Evolutionary conservation across 1,140 invertebrate species (phyloP).

Genomic region (Ganaspis sp.): DNA sequence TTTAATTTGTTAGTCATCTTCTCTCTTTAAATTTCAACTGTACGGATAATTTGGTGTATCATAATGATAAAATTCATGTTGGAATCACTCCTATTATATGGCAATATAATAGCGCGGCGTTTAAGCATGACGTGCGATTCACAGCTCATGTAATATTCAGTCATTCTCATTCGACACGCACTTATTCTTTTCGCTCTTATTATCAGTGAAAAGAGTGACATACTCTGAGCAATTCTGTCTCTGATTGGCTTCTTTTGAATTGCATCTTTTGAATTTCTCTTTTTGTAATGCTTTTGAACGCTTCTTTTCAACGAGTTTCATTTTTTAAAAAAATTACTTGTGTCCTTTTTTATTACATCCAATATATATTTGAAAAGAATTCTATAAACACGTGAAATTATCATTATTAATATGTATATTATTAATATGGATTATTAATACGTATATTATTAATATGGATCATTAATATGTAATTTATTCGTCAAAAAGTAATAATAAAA

Average conservation of each 20-base stretch:
- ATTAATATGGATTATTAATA: too few species aligned
- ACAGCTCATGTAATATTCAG: neutral
- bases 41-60: constrained; percentile 47
- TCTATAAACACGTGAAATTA: too few species aligned
- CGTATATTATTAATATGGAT: too few species aligned
- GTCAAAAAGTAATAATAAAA: too few species aligned
- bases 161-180: neutral
- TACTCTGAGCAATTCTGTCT: neutral
- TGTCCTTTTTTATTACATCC: neutral
- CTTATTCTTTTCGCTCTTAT: neutral
- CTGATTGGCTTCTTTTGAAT: neutral
- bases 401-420: too few species aligned
- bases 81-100: neutral
- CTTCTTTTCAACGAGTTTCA: neutral
- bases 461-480: too few species aligned
- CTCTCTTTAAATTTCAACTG: neutral
- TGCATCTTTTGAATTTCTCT: neutral
- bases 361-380: too few species aligned
- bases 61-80: constrained; percentile 61
- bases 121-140: neutral
- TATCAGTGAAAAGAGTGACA: neutral
- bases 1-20: neutral
- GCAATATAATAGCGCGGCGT: neutral
- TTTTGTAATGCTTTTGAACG: neutral
- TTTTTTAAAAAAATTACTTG: neutral